Percentiles rank a stretch among this genome's conserved stretches.
These are phyloP conservation scores for Conus canariensis DNA, from an alignment of 2,888 invertebrate species.

Conservation along the genomic window DNA sequence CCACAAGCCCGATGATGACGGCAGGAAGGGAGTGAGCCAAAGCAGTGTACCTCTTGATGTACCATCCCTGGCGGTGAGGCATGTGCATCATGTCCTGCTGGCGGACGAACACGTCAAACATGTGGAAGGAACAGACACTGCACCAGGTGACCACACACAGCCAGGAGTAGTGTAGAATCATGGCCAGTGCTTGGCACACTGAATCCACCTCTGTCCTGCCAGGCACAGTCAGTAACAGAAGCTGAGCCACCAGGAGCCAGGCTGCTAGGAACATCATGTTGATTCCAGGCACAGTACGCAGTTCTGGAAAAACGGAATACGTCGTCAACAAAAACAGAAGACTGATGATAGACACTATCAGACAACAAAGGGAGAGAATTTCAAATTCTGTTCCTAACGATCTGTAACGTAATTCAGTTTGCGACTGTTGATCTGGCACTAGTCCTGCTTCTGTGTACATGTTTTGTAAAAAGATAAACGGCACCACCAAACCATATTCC, in stretches of 20 bases:
- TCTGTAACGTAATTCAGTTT: no score
- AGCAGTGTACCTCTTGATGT: conserved; percentile 39
- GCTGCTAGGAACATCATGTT: conserved; percentile 56
- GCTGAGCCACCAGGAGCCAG: conserved; percentile 53
- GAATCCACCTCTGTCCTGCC: conserved; percentile 30
- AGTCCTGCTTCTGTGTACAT: not conserved
- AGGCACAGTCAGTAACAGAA: conserved; percentile 48
- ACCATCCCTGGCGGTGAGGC: conserved; percentile 27
- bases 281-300: conserved; percentile 57
- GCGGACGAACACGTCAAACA: conserved; percentile 55
- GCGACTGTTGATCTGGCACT: not conserved
- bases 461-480: not conserved
- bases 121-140: conserved; percentile 57
- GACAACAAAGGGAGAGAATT: not conserved
- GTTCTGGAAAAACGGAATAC: conserved; percentile 49
- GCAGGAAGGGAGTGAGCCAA: conserved; percentile 31
- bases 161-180: conserved; percentile 57
- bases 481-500: not conserved
- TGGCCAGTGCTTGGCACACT: conserved; percentile 52
- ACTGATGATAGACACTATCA: conserved; percentile 32
- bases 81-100: conserved; percentile 22
- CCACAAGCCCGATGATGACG: conserved; percentile 35
- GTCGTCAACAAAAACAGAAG: conserved; percentile 39
- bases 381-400: not conserved
- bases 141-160: conserved; percentile 53